Conservation (phyloP, 2,888 invertebrate genomes). For the Caenorhabditis sp. region DNA sequence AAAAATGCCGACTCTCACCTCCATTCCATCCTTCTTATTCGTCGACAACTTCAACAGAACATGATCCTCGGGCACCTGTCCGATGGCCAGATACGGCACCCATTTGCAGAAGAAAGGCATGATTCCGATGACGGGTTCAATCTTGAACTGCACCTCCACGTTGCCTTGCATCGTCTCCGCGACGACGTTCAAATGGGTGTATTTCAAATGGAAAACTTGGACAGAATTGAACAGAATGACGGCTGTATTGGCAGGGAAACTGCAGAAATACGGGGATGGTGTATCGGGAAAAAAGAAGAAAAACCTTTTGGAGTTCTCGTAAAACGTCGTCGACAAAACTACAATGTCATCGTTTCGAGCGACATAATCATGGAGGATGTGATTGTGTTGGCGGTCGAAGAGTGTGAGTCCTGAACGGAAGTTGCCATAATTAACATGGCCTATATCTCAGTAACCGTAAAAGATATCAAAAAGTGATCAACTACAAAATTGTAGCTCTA, state of each 20-base stretch:
- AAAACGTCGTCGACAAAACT: constrained; percentile 67
- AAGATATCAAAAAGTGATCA: too few relatives aligned
- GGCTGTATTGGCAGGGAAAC: constrained; percentile 74
- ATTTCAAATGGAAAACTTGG: constrained; percentile 72
- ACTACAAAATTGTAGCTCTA: too few relatives aligned
- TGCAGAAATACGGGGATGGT: constrained; percentile 9
- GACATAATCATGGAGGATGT: constrained; percentile 70
- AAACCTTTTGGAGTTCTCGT: constrained; percentile 60
- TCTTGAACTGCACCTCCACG: constrained; percentile 52
- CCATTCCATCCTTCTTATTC: constrained; percentile 60
- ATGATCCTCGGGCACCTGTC: constrained; percentile 61
- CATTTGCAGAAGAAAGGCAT: constrained; percentile 74
- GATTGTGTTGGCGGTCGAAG: constrained; percentile 71
- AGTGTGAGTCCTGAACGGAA: constrained; percentile 55
- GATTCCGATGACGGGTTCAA: constrained; percentile 65
- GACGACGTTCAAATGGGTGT: constrained; percentile 47
- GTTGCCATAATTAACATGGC: too few relatives aligned
- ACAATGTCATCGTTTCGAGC: constrained; percentile 65
- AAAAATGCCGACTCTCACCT: too few relatives aligned
- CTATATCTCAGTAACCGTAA: too few relatives aligned
- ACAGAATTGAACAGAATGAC: constrained; percentile 78
- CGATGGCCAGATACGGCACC: constrained; percentile 69
- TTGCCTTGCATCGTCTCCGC: constrained; percentile 56
- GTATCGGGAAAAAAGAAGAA: too few relatives aligned
- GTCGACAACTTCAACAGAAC: constrained; percentile 58